Percentiles rank a stretch among this genome's conserved stretches.
phyloP scores from a whole-genome alignment of 2,888 invertebrate species.

The Polylopha cassiicola region DNA sequence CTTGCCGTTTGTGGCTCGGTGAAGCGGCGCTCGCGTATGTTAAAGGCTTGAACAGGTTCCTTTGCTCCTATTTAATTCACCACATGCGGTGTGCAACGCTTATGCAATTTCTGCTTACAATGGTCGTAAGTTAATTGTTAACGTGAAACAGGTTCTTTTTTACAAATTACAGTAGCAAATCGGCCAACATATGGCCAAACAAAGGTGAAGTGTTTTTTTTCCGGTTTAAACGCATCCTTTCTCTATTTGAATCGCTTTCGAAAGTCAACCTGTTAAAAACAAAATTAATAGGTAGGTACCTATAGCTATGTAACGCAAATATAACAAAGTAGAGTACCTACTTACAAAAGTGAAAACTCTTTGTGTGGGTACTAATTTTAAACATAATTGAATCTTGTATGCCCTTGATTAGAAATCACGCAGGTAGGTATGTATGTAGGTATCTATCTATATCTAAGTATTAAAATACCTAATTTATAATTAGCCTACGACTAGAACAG shows the following conservation, averaged over 20 bases:
- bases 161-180: constrained; percentile 33
- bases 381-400: too few relatives aligned
- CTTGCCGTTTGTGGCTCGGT: constrained; percentile 58
- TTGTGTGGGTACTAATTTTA: too few relatives aligned
- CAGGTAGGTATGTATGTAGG: constrained; percentile 1
- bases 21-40: constrained; percentile 50
- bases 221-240: constrained; percentile 22
- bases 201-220: constrained; percentile 24
- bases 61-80: constrained; percentile 68
- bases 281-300: constrained; percentile 4
- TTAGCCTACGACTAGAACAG: too few relatives aligned
- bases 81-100: constrained; percentile 62
- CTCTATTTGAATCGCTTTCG: too few relatives aligned
- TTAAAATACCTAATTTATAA: too few relatives aligned
- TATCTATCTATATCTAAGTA: too few relatives aligned
- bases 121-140: constrained; percentile 48
- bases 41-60: constrained; percentile 64
- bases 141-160: constrained; percentile 38
- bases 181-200: constrained; percentile 20
- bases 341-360: too few relatives aligned
- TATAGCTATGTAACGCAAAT: too few relatives aligned
- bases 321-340: too few relatives aligned
- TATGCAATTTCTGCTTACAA: constrained; percentile 68
- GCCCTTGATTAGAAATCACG: constrained; percentile 1
- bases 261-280: constrained; percentile 9